Conservation (phyloP, 2,113 vertebrate species). For the Corapipo altera region DNA sequence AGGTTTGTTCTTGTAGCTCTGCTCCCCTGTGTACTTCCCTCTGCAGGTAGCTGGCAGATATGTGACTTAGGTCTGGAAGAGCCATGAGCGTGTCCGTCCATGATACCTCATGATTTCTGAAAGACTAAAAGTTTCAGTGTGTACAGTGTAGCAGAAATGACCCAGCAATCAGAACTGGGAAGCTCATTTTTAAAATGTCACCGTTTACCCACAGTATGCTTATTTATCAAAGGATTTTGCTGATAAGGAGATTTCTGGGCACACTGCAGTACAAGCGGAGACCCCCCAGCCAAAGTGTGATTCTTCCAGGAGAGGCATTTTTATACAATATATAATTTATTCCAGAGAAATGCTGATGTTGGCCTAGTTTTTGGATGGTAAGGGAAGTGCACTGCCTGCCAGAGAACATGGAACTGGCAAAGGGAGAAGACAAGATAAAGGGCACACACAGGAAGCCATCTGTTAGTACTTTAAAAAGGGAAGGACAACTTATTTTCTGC, state of each 20-base stretch:
- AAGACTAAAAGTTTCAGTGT: neutral
- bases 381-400: neutral
- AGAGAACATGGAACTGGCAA: neutral
- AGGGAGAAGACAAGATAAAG: neutral
- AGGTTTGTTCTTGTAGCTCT: constrained; percentile 72
- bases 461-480: neutral
- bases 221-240: neutral
- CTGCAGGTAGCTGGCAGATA: neutral
- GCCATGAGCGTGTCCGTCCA: neutral
- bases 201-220: neutral
- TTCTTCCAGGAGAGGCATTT: neutral
- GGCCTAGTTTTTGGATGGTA: neutral
- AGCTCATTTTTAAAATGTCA: neutral
- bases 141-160: neutral
- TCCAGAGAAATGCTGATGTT: neutral
- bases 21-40: neutral
- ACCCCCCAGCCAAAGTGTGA: neutral
- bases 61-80: neutral
- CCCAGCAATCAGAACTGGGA: neutral
- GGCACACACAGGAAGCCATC: neutral
- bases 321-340: neutral
- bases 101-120: neutral
- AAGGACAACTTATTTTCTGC: neutral
- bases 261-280: neutral
- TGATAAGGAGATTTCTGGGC: neutral